Evolutionary conservation across 2,888 invertebrate species (phyloP).

Genomic region (Venustoraphidia nigricollis): DNA sequence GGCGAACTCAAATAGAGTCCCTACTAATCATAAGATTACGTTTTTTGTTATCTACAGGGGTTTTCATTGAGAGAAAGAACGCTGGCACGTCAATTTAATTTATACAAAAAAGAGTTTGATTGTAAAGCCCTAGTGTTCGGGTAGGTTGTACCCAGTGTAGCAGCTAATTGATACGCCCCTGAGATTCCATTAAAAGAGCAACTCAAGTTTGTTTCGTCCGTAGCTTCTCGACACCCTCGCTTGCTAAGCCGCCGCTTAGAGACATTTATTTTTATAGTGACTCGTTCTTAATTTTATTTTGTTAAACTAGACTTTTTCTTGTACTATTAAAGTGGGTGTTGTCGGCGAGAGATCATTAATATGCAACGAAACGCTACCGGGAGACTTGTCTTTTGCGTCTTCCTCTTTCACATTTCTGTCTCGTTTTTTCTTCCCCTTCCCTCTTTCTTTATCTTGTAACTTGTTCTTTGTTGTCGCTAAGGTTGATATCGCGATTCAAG

Average conservation of each 20-base stretch:
- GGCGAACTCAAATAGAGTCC: too few relatives aligned
- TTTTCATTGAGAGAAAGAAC: too few relatives aligned
- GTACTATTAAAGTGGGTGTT: conserved; percentile 12
- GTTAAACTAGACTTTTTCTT: conserved; percentile 18
- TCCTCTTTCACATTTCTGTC: too few relatives aligned
- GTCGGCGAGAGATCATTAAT: conserved; percentile 13
- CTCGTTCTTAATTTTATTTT: conserved; percentile 19
- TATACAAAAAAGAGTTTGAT: too few relatives aligned
- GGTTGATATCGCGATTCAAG: too few relatives aligned
- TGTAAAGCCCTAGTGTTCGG: too few relatives aligned
- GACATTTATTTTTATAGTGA: conserved; percentile 23
- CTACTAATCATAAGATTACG: too few relatives aligned
- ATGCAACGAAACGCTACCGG: conserved; percentile 10
- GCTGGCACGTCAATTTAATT: too few relatives aligned
- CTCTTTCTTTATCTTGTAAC: conserved; percentile 1
- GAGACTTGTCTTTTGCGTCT: too few relatives aligned
- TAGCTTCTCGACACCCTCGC: neutral
- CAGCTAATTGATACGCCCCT: conserved; percentile 24
- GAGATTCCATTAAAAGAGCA: conserved; percentile 22
- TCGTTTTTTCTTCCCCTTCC: neutral
- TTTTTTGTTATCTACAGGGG: too few relatives aligned
- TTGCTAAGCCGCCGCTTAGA: conserved; percentile 15
- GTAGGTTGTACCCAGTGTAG: conserved; percentile 12
- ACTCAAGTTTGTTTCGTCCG: too few relatives aligned
- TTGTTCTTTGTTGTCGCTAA: too few relatives aligned